These are phyloP conservation scores for Clarias laeviceps DNA, from an alignment of 2,797 vertebrate genomes.

Conservation along the genomic window DNA sequence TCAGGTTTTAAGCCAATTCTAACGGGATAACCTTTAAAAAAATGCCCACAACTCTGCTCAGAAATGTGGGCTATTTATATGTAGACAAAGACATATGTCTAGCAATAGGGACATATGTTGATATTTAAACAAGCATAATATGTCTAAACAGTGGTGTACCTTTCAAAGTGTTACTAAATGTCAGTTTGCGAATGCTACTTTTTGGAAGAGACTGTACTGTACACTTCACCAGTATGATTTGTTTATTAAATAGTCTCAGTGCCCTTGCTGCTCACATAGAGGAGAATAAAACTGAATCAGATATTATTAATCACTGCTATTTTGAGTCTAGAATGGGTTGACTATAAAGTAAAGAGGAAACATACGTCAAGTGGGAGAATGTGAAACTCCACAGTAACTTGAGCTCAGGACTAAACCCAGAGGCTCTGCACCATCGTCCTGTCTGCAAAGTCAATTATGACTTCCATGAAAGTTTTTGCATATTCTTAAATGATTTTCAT, in stretches of 20 bases:
- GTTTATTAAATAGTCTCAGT: slow-evolving; percentile 36
- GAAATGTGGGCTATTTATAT: slow-evolving; percentile 34
- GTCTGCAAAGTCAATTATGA: background rate
- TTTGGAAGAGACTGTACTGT: slow-evolving; percentile 1
- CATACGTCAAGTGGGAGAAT: background rate
- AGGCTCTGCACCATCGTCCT: background rate
- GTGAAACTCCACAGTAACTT: background rate
- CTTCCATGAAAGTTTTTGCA: background rate
- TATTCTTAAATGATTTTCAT: background rate
- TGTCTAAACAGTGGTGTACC: slow-evolving; percentile 12
- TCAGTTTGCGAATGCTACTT: slow-evolving; percentile 16
- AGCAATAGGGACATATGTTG: background rate
- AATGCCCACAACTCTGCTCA: background rate
- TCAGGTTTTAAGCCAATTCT: background rate
- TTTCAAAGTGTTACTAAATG: slow-evolving; percentile 4
- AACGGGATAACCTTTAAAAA: slow-evolving; percentile 18
- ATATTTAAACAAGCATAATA: slow-evolving; percentile 10
- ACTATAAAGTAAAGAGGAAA: background rate
- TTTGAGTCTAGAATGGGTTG: background rate
- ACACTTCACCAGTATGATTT: background rate
- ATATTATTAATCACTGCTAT: background rate
- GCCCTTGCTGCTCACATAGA: slow-evolving; percentile 5
- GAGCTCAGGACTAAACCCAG: background rate
- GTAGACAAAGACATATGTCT: slow-evolving; percentile 27
- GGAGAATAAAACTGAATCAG: background rate